A percentile compares a stretch with the other conserved stretches of the same genome.
Evolutionary conservation across 2,888 invertebrate species (phyloP).

Genomic region (Macrostomum cliftonense): DNA sequence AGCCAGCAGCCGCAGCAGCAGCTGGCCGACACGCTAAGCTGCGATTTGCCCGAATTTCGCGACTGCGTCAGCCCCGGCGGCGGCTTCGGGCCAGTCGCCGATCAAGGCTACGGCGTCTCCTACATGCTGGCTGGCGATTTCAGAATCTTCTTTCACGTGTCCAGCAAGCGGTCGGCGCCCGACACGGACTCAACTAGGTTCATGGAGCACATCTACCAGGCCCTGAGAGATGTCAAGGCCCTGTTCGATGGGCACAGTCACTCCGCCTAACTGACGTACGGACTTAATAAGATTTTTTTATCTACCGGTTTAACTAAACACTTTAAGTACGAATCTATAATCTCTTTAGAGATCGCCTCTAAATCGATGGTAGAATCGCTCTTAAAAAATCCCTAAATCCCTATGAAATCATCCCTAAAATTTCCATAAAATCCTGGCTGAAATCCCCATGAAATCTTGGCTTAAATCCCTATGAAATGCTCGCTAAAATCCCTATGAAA

Average conservation of each 20-base stretch:
- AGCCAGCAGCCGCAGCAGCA: slow-evolving; percentile 42
- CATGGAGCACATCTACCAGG: slow-evolving; percentile 31
- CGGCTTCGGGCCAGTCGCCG: slow-evolving; percentile 42
- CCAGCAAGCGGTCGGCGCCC: slow-evolving; percentile 35
- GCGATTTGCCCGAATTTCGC: slow-evolving; percentile 26
- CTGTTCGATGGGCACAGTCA: slow-evolving; percentile 22
- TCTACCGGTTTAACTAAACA: too few species aligned
- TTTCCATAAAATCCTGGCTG: too few species aligned
- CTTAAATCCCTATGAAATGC: too few species aligned
- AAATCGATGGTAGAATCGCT: too few species aligned
- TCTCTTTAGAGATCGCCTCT: too few species aligned
- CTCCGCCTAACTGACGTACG: too few species aligned
- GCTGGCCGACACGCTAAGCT: slow-evolving; percentile 25
- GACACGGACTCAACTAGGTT: slow-evolving; percentile 35
- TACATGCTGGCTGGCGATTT: slow-evolving; percentile 41
- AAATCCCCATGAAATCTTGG: too few species aligned
- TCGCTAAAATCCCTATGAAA: too few species aligned
- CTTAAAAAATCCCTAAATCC: too few species aligned
- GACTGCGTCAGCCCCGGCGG: slow-evolving; percentile 37
- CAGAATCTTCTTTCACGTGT: slow-evolving; percentile 41
- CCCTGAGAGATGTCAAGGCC: slow-evolving; percentile 32
- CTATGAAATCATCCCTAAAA: too few species aligned
- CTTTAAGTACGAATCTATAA: too few species aligned
- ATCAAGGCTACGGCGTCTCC: slow-evolving; percentile 40
- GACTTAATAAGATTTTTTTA: too few species aligned